Base-by-base conservation (phyloP, 2,797 vertebrate species). In the Pyrocephalus nanus region DNA sequence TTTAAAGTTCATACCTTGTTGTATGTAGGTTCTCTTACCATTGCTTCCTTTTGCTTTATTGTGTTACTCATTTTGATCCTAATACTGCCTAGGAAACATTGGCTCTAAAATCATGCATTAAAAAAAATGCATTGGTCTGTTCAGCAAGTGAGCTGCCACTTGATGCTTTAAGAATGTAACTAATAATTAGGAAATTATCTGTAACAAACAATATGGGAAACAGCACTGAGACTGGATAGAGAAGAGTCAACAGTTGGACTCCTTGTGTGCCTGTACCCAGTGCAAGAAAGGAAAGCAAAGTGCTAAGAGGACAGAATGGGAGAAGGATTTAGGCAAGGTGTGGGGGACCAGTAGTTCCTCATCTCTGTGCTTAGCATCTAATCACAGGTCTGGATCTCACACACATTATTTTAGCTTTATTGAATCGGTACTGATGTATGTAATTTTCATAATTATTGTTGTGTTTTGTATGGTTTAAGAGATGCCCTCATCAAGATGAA, bases 401-500 rank as follows among this genome's bases (percentile, higher is more conserved):
- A 15, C 27, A 18, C 4, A 1, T 27, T 61, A 20, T n/a, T 89
- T 58, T 65, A 75, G 29, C 58, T 91, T 42, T 72, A 80, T 29
- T 61, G n/a, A 69, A 45, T 40, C 34, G 17, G 16, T 61, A 73
- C 12, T 32, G 40, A 30, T n/a, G 4, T 48, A 8, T 65, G 10
- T 27, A 29, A 36, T 20, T 65, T 61, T 51, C 55, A 17, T 79
- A 75, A 47, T 76, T 54, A 15, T 29, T 76, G 16, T 38, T 3
- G 34, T 19, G 12, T 32, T 74, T 66, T 86, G 5, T 55, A 15
- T 79, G 18, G 81, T 94, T 79, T 91, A 90, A 94, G 99, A 98
- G 99, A 99, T 83, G 99, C 99, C 8, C 98, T 99, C 93, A 99
- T 99, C 97, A 99, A 99, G 98, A 99, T 99, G 99, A 99, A 99